Base-by-base conservation (phyloP, 2,888 invertebrate genomes). In the Eilema caniola region DNA sequence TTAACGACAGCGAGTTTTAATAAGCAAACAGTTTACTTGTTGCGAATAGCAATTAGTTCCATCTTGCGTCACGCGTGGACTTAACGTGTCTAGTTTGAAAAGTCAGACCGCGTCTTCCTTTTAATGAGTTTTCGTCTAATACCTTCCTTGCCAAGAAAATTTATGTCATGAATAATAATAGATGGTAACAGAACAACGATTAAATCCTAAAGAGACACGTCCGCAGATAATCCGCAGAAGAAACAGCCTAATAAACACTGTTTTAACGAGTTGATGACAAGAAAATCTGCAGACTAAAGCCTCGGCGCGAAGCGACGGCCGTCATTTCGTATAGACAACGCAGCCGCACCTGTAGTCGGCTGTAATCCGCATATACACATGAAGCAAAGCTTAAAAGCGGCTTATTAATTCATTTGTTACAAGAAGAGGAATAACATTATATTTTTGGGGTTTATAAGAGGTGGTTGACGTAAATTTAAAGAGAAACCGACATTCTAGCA, bases 61-160 rank as follows among this genome's bases (percentile, higher is more conserved):
- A 86, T 87, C 86, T 88, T 86, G 87, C 88, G 90, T 92, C 94
- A 94, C 94, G 94, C 94, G 93, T 94, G 94, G 93, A 92, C 94
- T 94, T 94, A 94, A 93, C 94, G 94, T 90, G 92, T 94, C 93
- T 93, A 92, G 91, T 94, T 94, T 94, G 93, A 93, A 94, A 94
- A 95, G 93, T 94, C 94, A 92, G 90, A 86, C 89, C 93, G 93
- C 94, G 94, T 94, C 92, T 90, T 89, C 83, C 90, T 93, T 94
- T 94, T 95, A 95, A 95, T 95, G 94, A 95, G 94, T 95, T 95
- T 94, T 93, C 93, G 90, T 90, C 92, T 94, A 94, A 94, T 93
- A 91, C 93, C 92, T 92, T 90, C 92, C 91, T 90, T 89, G 90
- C 90, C 83, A 88, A 89, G 90, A 91, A 93, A 94, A 94, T 95